Base-by-base conservation (phyloP, 2,113 vertebrate species). In the Hiodon tergisus region DNA sequence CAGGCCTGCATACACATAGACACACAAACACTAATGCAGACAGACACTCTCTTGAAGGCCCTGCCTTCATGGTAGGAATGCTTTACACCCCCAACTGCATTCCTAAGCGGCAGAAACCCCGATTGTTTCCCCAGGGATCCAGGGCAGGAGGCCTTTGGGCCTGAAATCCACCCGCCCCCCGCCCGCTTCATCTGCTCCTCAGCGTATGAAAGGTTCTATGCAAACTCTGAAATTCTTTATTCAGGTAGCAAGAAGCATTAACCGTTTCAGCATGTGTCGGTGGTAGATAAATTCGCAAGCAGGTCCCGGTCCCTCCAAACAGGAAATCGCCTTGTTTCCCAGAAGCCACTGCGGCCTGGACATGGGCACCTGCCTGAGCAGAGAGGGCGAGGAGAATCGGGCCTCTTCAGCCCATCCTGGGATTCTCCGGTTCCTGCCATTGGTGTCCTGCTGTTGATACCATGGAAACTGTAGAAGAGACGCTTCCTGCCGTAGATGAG, bases 11-110 rank as follows among this genome's bases (percentile, higher is more conserved):
- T 59, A 14, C 58, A 5, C 58, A 5, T 14, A 59, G 31, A 31
- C 31, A 31, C 31, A 31, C 31, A 31, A 31, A 31, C 31, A 31
- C 31, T 31, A 31, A 31, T 11, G 9, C 58, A 57, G 6, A 59
- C 58, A 59, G 9, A 59, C 58, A 59, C 8, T 13, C 58, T 13
- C 58, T 13, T 11, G n/a, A 31, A 31, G 31, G 31, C 31, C 31
- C 31, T 31, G 31, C 31, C n/a, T n/a, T n/a, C 55, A 68, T 66
- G 59, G 47, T 52, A 69, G 75, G 77, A 77, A 75, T 75, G 75
- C 67, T 77, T n/a, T 69, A 77, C 75, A 77, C 76, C 81, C 74
- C 73, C 80, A 66, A 6, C 51, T 62, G 31, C 4, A 16, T 78
- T 77, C 68, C 74, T 61, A 59, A 59, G 55, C 16, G 3, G 11